phyloP scores from a whole-genome alignment of 2,888 invertebrate species.

The Xestia sexstrigata region DNA sequence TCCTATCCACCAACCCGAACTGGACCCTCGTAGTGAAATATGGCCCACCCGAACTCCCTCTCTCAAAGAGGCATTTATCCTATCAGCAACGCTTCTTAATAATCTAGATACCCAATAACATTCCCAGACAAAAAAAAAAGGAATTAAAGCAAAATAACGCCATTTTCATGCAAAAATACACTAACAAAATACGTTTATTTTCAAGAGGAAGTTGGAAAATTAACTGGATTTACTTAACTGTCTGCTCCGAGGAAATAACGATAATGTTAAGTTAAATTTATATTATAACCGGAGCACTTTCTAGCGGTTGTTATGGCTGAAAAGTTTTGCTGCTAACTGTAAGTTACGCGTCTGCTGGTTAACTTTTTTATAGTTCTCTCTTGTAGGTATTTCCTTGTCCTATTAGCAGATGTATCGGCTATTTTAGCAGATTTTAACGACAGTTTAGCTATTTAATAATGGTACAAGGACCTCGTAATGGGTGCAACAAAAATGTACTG shows the following conservation, averaged over 20 bases:
- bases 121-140: neutral
- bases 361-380: conserved; percentile 70
- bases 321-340: conserved; percentile 74
- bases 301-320: conserved; percentile 78
- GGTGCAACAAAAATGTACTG: too few species aligned
- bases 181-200: conserved; percentile 16
- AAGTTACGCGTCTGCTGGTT: conserved; percentile 72
- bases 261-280: conserved; percentile 64
- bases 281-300: conserved; percentile 69
- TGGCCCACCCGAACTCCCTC: neutral
- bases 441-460: neutral
- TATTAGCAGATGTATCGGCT: neutral
- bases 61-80: neutral
- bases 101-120: neutral
- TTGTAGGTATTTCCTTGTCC: conserved; percentile 13
- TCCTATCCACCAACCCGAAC: neutral
- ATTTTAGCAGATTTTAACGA: neutral
- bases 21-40: neutral
- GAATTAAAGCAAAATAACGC: neutral
- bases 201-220: conserved; percentile 45
- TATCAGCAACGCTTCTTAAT: neutral
- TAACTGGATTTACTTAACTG: conserved; percentile 53
- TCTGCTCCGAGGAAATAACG: conserved; percentile 57
- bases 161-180: conserved; percentile 10
- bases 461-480: neutral